Evolutionary conservation across 2,797 vertebrate genomes (phyloP).

Genomic region (Karalla daura): DNA sequence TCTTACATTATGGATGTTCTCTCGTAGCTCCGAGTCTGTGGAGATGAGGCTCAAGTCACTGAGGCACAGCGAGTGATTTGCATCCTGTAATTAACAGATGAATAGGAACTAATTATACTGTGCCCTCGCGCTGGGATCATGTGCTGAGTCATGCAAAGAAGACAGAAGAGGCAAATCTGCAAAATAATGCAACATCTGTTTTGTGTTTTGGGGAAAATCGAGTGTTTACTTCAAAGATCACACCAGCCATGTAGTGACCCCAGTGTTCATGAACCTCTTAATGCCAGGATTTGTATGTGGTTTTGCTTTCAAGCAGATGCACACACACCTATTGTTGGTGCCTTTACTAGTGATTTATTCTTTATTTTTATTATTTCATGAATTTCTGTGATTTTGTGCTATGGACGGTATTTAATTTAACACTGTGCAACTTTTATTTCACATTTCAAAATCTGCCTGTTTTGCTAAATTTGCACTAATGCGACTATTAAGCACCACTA

Average conservation of each 20-base stretch:
- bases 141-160: constrained; percentile 25
- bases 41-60: constrained; percentile 98
- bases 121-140: constrained; percentile 15
- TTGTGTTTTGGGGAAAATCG: background rate
- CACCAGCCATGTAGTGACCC: background rate
- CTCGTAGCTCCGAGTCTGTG: constrained; percentile 93
- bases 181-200: background rate
- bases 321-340: no score
- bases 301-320: no score
- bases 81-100: constrained; percentile 87
- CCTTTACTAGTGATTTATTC: no score
- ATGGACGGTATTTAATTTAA: no score
- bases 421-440: no score
- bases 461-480: no score
- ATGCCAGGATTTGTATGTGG: no score
- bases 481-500: no score
- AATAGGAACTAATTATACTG: constrained; percentile 50
- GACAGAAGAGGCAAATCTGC: background rate
- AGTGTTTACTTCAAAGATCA: background rate
- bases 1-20: constrained; percentile 93
- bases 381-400: no score
- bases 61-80: constrained; percentile 97
- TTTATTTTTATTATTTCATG: no score
- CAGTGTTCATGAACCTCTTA: no score
- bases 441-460: no score